Evolutionary conservation across 2,797 vertebrate genomes (phyloP), one percentile per base, ranked within the genome.

Genomic region (Martes flavigula): DNA sequence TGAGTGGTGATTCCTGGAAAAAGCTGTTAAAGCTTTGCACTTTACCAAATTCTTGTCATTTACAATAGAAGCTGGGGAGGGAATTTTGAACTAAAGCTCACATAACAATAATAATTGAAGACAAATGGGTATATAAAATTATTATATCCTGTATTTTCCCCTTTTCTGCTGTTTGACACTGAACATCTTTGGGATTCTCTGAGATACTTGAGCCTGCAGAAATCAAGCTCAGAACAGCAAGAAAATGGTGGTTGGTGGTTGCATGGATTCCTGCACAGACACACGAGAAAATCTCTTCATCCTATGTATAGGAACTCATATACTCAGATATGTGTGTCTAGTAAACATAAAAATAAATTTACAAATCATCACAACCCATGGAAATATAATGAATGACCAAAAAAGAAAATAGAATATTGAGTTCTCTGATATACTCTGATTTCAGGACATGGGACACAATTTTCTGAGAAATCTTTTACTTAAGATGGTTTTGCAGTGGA

Each of bases 21-120:
- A 84, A 95, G 81, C 48, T 96, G 58, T 90, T 97, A 97, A 94
- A 97, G 83, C 78, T 97, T 96, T 98, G 93, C 93, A 97, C 95
- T 98, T 98, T 98, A 77, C 94, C 88, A 97, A 95, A 90, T 93
- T 86, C 88, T 97, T 98, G 81, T 98, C 90, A 92, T 98, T 98
- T 97, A 93, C 32, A 77, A 12, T 38, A 81, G 68, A 91, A 46
- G 18, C 4, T 51, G 43, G 3, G 48, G 23, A 96, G 64, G 91
- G 75, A 85, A 27, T 35, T 62, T 89, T 54, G 1, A 96, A 87
- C 12, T 82, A 90, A 98, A 97, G 40, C 62, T 96, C 38, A 92
- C 38, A 96, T 81, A 87, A 56, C 8, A 79, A 43, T 92, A 94
- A 82, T 81, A 96, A 97, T 87, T 94, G 79, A 98, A 95, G 88